Conservation (phyloP, 2,888 invertebrate genomes). For the Drosophila falleni region DNA sequence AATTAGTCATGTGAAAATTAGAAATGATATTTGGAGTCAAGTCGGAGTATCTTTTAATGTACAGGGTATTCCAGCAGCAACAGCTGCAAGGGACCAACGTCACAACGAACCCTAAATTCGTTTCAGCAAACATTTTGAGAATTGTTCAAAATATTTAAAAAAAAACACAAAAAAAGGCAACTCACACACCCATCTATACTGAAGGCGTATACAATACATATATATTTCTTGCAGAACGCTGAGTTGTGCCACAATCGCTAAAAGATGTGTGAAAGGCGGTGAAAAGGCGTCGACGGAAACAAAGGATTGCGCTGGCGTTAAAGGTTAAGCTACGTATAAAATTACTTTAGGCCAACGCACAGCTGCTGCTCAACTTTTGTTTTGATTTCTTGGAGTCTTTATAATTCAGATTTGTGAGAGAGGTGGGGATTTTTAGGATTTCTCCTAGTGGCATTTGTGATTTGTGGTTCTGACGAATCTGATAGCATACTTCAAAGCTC, state of each 20-base stretch:
- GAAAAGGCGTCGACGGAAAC: conserved; percentile 63
- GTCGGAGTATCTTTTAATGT: neutral
- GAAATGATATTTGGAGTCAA: neutral
- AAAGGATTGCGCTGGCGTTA: conserved; percentile 66
- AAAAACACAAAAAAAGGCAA: conserved; percentile 34
- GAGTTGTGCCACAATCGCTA: conserved; percentile 55
- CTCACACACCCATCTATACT: conserved; percentile 5
- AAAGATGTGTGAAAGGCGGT: conserved; percentile 77
- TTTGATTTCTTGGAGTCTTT: conserved; percentile 46
- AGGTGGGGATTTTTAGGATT: neutral
- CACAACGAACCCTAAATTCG: conserved; percentile 46
- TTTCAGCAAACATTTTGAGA: conserved; percentile 67
- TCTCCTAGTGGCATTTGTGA: conserved; percentile 33
- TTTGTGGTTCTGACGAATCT: conserved; percentile 56
- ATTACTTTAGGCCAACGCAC: conserved; percentile 61
- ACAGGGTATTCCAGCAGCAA: conserved; percentile 49
- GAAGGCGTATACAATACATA: conserved; percentile 15
- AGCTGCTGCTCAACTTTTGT: conserved; percentile 49
- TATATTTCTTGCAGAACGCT: conserved; percentile 11
- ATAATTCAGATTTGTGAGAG: conserved; percentile 48
- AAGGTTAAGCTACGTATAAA: conserved; percentile 67
- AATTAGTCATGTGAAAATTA: conserved; percentile 7
- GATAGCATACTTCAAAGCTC: conserved; percentile 49
- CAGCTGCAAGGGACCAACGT: conserved; percentile 52
- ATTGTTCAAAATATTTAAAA: conserved; percentile 68